A percentile compares a stretch with the other conserved stretches of the same genome.
Conservation (phyloP, 2,113 vertebrate species). For the Shinisaurus crocodilurus region DNA sequence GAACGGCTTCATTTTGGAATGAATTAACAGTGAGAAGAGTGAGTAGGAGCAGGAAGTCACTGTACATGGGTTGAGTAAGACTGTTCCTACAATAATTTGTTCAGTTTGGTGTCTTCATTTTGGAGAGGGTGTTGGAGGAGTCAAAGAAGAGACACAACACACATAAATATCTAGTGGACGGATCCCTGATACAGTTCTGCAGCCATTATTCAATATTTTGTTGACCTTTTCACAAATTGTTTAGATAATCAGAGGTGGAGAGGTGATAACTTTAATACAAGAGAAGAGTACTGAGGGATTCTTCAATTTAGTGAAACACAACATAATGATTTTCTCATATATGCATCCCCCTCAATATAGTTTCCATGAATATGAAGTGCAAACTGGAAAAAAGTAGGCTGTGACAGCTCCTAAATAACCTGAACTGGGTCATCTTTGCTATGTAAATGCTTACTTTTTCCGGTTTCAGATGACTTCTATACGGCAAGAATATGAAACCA, state of each 20-base stretch:
- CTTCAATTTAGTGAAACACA: background rate
- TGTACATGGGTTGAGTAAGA: background rate
- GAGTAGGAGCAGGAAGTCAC: slow-evolving; percentile 11
- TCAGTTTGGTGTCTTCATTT: background rate
- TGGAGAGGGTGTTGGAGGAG: background rate
- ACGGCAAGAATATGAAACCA: slow-evolving; percentile 88
- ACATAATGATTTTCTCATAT: background rate
- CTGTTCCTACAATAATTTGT: background rate
- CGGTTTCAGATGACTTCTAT: slow-evolving; percentile 85
- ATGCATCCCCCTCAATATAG: background rate
- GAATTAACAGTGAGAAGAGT: background rate
- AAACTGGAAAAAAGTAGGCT: slow-evolving; percentile 5
- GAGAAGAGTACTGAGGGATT: background rate
- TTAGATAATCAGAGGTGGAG: background rate
- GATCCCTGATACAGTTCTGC: background rate
- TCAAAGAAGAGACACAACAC: background rate
- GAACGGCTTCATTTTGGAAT: background rate
- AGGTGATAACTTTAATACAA: background rate
- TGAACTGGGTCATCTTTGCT: background rate
- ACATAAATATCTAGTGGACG: background rate
- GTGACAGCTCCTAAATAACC: background rate
- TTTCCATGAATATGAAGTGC: slow-evolving; percentile 1
- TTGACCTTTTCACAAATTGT: background rate
- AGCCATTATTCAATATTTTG: background rate
- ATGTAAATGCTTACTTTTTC: slow-evolving; percentile 29